Evolutionary conservation across 2,113 vertebrate species (phyloP).

Genomic region (Emydura subglobosa): DNA sequence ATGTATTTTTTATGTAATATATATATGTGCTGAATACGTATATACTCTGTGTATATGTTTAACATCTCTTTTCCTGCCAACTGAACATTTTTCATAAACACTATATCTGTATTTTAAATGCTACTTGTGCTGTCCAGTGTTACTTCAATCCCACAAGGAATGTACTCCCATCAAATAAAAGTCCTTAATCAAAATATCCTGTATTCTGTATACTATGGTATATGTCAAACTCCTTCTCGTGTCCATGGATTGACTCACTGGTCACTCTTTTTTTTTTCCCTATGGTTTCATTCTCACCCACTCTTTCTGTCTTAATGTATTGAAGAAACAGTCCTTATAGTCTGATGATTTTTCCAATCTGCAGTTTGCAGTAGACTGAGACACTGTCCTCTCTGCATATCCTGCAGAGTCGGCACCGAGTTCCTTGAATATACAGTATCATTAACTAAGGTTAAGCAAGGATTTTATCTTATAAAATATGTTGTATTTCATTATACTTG

Average conservation of each 20-base stretch:
- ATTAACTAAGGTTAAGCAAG: neutral
- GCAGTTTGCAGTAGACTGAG: constrained; percentile 12
- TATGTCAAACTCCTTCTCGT: neutral
- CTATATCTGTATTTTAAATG: neutral
- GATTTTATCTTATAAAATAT: no score
- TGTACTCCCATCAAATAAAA: neutral
- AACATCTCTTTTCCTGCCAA: neutral
- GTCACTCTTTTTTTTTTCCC: neutral
- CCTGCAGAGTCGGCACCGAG: neutral
- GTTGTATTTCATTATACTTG: neutral
- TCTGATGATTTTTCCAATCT: neutral
- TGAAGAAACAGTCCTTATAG: neutral
- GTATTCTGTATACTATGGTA: neutral
- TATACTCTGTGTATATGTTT: neutral
- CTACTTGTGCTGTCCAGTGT: neutral
- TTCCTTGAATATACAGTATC: neutral
- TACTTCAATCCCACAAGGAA: neutral
- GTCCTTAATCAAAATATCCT: neutral
- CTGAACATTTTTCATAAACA: neutral
- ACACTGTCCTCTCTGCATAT: neutral
- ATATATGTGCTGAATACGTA: neutral
- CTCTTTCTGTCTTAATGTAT: neutral
- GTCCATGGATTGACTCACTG: neutral
- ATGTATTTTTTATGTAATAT: neutral
- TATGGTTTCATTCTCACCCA: neutral